Conservation (phyloP, 2,797 vertebrate species). For the Enoplosus armatus region DNA sequence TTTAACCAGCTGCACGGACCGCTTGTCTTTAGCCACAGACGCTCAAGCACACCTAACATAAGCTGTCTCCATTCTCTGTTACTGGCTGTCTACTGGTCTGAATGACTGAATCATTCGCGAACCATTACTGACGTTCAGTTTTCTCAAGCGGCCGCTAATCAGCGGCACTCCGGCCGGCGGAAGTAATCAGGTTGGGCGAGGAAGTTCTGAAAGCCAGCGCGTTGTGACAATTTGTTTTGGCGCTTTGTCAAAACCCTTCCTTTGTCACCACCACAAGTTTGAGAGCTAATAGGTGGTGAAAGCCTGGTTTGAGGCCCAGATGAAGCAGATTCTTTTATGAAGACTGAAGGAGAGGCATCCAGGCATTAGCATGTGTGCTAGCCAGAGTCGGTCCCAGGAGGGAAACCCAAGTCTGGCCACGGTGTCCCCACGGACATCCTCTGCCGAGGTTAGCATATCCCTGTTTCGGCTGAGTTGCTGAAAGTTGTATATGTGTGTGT, state of each 20-base stretch:
- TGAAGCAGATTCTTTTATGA: constrained; percentile 68
- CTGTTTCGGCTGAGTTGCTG: constrained; percentile 70
- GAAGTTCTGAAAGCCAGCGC: constrained; percentile 54
- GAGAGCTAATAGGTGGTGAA: constrained; percentile 81
- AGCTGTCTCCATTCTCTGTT: constrained; percentile 51
- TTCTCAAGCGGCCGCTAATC: constrained; percentile 68
- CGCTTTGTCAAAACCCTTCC: constrained; percentile 78
- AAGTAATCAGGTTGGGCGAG: constrained; percentile 44
- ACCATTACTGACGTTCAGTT: constrained; percentile 51
- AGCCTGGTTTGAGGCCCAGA: constrained; percentile 58
- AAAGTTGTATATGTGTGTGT: constrained; percentile 50
- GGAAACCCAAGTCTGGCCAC: constrained; percentile 80
- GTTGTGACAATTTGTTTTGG: constrained; percentile 79
- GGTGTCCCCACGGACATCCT: constrained; percentile 71
- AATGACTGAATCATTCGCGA: constrained; percentile 64
- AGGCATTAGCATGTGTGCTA: constrained; percentile 81
- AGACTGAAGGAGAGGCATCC: constrained; percentile 58
- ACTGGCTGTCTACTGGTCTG: constrained; percentile 42
- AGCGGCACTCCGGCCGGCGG: constrained; percentile 46
- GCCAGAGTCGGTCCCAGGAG: constrained; percentile 73
- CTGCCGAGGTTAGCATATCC: constrained; percentile 69
- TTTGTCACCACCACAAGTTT: constrained; percentile 65
- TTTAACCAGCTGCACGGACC: constrained; percentile 59
- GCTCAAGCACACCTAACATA: constrained; percentile 36
- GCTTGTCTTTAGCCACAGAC: constrained; percentile 59